A percentile compares a stretch with the other conserved stretches of the same genome.
These are phyloP conservation scores for Alethe diademata DNA, from an alignment of 2,113 vertebrate species.

Conservation along the genomic window DNA sequence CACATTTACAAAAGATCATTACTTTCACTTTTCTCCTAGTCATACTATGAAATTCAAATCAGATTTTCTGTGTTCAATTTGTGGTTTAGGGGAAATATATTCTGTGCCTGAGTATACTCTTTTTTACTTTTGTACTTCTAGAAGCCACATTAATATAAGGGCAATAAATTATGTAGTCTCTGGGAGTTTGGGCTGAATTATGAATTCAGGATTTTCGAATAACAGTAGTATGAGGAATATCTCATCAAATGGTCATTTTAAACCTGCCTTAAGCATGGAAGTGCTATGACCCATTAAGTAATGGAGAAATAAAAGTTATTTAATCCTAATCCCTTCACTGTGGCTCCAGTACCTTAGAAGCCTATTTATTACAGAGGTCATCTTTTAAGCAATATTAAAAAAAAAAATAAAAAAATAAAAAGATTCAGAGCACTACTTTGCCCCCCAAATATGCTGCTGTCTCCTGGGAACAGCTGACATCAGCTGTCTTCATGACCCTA, in stretches of 20 bases:
- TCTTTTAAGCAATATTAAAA: not conserved
- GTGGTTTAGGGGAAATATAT: not conserved
- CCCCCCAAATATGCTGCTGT: not conserved
- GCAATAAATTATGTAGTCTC: not conserved
- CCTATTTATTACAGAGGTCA: not conserved
- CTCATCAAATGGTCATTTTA: not conserved
- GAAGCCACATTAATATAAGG: not conserved
- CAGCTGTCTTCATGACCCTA: not conserved
- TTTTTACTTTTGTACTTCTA: not conserved
- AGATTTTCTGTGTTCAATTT: not conserved
- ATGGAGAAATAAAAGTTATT: not conserved
- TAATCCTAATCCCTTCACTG: not conserved
- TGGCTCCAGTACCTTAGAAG: not conserved
- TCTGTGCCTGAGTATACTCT: not conserved
- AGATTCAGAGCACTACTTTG: not conserved
- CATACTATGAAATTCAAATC: not conserved
- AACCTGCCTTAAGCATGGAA: not conserved
- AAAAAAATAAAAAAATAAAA: not conserved
- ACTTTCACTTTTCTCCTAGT: not conserved
- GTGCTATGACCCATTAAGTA: not conserved
- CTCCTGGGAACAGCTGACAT: not conserved
- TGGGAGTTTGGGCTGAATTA: not conserved
- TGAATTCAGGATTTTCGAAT: not conserved
- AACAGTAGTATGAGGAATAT: not conserved
- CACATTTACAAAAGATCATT: not conserved